These are phyloP conservation scores for Anguilla megastoma DNA, from an alignment of 2,797 vertebrate species.

Conservation along the genomic window DNA sequence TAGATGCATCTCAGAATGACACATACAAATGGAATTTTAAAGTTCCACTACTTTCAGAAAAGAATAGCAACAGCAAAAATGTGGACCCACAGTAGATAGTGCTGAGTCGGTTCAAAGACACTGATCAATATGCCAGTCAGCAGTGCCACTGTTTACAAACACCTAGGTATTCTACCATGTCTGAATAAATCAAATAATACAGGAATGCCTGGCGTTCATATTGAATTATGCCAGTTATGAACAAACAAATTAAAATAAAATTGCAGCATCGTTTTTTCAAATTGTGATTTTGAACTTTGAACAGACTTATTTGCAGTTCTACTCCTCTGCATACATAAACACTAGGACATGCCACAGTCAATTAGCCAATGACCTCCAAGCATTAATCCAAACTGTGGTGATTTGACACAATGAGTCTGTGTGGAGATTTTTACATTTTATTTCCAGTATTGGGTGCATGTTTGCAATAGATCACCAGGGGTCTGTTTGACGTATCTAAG, in stretches of 20 bases:
- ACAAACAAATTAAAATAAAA: background rate
- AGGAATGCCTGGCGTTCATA: background rate
- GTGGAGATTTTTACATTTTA: background rate
- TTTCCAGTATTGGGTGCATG: slow-evolving; percentile 57
- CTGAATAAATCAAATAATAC: background rate
- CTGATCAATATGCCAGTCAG: background rate
- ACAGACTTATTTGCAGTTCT: background rate
- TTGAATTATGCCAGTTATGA: background rate
- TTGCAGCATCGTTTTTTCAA: background rate
- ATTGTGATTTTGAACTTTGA: background rate
- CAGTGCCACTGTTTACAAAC: background rate
- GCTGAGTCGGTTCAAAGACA: background rate
- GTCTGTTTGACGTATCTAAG: slow-evolving; percentile 76
- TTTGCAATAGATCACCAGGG: slow-evolving; percentile 72
- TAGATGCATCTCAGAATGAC: background rate
- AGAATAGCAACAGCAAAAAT: background rate
- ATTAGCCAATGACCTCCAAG: background rate
- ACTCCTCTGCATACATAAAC: background rate
- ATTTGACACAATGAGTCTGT: background rate
- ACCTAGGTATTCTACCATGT: background rate
- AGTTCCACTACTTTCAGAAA: background rate
- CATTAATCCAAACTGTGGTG: background rate
- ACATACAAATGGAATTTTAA: background rate
- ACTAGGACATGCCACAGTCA: background rate
- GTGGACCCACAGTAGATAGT: background rate